phyloP scores from a whole-genome alignment of 2,797 vertebrate species.

The Cyprinella venusta region DNA sequence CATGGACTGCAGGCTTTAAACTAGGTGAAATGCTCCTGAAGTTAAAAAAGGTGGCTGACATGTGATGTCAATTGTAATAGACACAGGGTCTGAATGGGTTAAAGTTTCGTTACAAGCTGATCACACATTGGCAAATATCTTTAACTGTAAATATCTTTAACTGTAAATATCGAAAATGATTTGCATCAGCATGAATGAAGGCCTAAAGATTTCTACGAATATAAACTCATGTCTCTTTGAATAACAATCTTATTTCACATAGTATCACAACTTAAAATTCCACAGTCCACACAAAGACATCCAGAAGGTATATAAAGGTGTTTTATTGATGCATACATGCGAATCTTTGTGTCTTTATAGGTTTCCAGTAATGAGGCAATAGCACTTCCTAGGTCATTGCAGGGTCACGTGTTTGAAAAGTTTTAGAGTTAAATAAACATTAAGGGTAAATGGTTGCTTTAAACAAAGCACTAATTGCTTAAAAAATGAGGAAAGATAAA shows the following conservation, averaged over 20 bases:
- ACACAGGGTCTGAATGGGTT: no score
- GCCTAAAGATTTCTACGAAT: no score
- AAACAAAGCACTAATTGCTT: slow-evolving; percentile 60
- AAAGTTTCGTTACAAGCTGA: no score
- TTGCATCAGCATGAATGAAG: not conserved
- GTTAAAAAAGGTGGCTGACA: no score
- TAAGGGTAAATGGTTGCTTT: slow-evolving; percentile 58
- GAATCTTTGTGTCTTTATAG: not conserved
- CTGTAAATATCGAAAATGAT: not conserved
- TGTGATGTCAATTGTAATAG: no score
- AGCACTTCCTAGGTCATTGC: not conserved
- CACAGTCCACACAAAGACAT: not conserved
- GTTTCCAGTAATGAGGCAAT: slow-evolving; percentile 7
- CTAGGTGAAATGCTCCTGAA: no score
- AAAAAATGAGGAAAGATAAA: slow-evolving; percentile 33
- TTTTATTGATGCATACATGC: not conserved
- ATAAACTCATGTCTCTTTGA: no score
- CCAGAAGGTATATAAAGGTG: not conserved
- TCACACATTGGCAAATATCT: no score
- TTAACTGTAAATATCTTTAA: not conserved
- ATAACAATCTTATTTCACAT: not conserved
- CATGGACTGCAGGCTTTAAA: no score
- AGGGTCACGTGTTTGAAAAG: not conserved
- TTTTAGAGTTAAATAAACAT: slow-evolving; percentile 6
- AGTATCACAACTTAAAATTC: not conserved